Evolutionary conservation across 2,888 invertebrate species (phyloP).

Genomic region (Pachymerium ferrugineum): DNA sequence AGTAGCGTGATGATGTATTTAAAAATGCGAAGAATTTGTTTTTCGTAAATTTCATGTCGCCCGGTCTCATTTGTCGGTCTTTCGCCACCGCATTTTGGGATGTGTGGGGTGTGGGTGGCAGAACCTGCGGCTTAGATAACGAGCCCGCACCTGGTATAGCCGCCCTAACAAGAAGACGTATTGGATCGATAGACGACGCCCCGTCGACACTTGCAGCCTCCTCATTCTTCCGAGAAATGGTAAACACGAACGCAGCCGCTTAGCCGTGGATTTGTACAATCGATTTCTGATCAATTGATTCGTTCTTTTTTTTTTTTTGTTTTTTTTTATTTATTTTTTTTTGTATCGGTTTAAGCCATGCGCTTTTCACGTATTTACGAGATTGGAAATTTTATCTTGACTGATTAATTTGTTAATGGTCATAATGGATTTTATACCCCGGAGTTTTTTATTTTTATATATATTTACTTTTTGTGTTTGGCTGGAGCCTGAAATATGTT

Average conservation of each 20-base stretch:
- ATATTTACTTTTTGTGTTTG: no score
- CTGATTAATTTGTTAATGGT: no score
- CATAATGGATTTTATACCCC: no score
- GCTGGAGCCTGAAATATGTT: no score
- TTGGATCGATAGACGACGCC: conserved; percentile 1
- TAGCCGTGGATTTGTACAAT: conserved; percentile 8
- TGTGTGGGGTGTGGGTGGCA: conserved; percentile 6
- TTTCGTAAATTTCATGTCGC: no score
- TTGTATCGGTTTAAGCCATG: background rate
- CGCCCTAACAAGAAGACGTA: conserved; percentile 2
- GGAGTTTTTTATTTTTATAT: no score
- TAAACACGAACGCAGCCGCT: conserved; percentile 13
- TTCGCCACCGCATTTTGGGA: conserved; percentile 8
- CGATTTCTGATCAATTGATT: conserved; percentile 13
- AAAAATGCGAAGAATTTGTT: no score
- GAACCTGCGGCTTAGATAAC: background rate
- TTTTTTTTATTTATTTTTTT: background rate
- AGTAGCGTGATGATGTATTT: no score
- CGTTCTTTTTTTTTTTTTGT: background rate
- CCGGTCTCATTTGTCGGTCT: background rate
- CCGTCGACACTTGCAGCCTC: conserved; percentile 8
- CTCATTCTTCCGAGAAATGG: conserved; percentile 13
- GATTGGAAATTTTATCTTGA: no score
- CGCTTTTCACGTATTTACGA: no score
- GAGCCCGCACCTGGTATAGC: conserved; percentile 2